phyloP scores from a whole-genome alignment of 2,888 invertebrate species.

The Mayetiola destructor region DNA sequence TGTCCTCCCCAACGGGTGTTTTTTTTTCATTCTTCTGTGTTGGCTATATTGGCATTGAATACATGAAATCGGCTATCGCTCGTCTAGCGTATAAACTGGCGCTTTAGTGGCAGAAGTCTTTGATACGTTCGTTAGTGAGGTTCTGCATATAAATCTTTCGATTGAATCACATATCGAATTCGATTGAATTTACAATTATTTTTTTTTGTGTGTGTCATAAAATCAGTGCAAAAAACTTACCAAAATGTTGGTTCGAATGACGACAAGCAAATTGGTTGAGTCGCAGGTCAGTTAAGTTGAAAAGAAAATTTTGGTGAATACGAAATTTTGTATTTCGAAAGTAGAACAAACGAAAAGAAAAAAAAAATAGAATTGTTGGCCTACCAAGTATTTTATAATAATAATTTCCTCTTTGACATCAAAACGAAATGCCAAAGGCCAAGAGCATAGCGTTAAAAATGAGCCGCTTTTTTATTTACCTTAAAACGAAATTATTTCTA shows the following conservation, averaged over 20 bases:
- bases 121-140: neutral
- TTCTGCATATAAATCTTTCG: neutral
- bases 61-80: neutral
- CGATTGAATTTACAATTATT: constrained; percentile 1
- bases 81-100: neutral
- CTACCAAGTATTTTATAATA: too few relatives aligned
- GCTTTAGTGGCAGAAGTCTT: neutral
- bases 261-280: constrained; percentile 45
- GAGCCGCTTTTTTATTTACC: too few relatives aligned
- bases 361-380: neutral
- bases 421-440: too few relatives aligned
- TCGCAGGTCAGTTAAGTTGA: constrained; percentile 39
- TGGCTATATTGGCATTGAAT: neutral
- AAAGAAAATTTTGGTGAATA: neutral
- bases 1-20: too few relatives aligned
- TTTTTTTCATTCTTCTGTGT: neutral
- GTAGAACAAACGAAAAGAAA: neutral
- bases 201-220: too few relatives aligned
- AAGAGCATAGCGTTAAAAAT: too few relatives aligned
- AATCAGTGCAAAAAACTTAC: neutral
- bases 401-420: too few relatives aligned
- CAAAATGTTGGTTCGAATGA: constrained; percentile 50
- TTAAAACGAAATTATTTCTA: too few relatives aligned
- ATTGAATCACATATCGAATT: neutral
- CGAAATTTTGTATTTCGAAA: neutral